phyloP scores from a whole-genome alignment of 1,140 invertebrate genomes.

The Macrobrachium rosenbergii region DNA sequence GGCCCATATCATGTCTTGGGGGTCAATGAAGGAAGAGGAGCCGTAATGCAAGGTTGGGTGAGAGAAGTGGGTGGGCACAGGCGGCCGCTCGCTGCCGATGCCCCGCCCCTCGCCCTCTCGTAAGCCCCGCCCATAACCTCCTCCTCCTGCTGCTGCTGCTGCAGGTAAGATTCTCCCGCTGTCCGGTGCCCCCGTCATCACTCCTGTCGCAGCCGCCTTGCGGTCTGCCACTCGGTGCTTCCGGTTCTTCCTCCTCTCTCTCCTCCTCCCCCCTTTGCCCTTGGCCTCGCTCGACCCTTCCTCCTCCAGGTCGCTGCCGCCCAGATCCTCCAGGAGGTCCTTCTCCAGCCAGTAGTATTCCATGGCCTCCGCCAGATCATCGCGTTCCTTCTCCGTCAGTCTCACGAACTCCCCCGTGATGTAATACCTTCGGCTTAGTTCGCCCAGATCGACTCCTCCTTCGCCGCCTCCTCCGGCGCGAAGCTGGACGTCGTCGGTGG shows the following conservation, averaged over 20 bases:
- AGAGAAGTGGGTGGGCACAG: background rate
- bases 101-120: constrained; percentile 19
- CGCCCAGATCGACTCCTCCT: background rate
- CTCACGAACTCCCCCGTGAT: background rate
- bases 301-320: background rate
- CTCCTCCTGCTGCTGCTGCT: background rate
- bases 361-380: background rate
- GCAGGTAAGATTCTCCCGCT: constrained; percentile 32
- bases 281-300: background rate
- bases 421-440: background rate
- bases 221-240: background rate
- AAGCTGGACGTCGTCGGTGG: background rate
- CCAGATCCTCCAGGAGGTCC: background rate
- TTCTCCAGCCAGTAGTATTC: constrained; percentile 13
- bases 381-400: constrained; percentile 1
- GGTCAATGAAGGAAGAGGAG: constrained; percentile 18
- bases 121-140: constrained; percentile 22
- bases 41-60: background rate
- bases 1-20: constrained; percentile 30
- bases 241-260: background rate
- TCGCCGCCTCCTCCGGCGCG: background rate
- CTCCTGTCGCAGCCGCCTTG: background rate
- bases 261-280: background rate
- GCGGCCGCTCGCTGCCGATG: background rate
- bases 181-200: background rate